Evolutionary conservation across 1,140 invertebrate species (phyloP).

Genomic region (Rhopalosiphum padi): DNA sequence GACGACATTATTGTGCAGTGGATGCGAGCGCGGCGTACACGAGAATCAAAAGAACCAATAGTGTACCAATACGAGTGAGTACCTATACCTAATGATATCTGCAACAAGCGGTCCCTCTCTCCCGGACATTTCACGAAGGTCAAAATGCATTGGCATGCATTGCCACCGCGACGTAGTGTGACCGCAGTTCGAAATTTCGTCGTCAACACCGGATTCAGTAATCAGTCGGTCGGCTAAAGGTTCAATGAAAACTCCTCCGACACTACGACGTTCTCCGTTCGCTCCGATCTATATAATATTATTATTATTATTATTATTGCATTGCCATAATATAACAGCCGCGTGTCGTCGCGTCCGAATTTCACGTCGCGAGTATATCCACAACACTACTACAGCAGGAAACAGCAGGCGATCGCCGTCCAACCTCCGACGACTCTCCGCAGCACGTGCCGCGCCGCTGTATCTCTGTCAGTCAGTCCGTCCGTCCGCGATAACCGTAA

Average conservation of each 20-base stretch:
- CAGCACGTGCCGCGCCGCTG: not conserved
- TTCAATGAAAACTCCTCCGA: constrained; percentile 50
- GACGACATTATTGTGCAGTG: not conserved
- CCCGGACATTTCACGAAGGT: constrained; percentile 40
- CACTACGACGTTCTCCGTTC: not conserved
- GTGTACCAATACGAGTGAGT: not conserved
- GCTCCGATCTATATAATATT: not conserved
- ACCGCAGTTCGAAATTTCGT: constrained; percentile 24
- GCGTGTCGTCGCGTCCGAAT: not conserved
- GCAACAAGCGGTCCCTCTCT: constrained; percentile 16
- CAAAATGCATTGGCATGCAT: constrained; percentile 38
- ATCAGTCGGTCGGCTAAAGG: constrained; percentile 47
- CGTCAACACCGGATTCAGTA: constrained; percentile 42
- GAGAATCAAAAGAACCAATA: constrained; percentile 3
- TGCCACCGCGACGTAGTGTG: not conserved
- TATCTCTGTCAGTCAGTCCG: too few species aligned
- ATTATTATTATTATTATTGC: not conserved
- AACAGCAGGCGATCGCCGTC: not conserved
- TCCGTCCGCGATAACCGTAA: not conserved
- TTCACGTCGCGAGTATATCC: not conserved
- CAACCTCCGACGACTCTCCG: not conserved
- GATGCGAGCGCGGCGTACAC: too few species aligned
- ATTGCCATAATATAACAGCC: not conserved
- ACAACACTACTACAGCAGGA: not conserved
- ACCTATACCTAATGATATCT: not conserved